Percentiles rank a stretch among this genome's conserved stretches.
Evolutionary conservation across 2,888 invertebrate species (phyloP).

Genomic region (Vesta saturnalis): DNA sequence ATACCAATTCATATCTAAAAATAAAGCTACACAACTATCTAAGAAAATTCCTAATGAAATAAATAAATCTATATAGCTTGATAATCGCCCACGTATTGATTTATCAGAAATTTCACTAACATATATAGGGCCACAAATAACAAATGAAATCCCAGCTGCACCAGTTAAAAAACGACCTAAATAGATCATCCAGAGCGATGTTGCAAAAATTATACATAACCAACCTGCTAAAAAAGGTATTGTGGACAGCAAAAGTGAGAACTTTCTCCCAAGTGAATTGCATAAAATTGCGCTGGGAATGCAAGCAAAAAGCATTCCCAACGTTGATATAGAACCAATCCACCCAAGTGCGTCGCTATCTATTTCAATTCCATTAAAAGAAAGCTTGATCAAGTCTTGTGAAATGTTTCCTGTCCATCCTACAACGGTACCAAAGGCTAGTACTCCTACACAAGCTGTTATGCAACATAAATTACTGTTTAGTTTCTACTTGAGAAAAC

Average conservation of each 20-base stretch:
- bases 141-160: slow-evolving; percentile 80
- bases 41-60: slow-evolving; percentile 84
- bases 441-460: slow-evolving; percentile 79
- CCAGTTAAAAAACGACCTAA: slow-evolving; percentile 77
- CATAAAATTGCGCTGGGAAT: slow-evolving; percentile 75
- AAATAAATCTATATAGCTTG: slow-evolving; percentile 89
- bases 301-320: slow-evolving; percentile 79
- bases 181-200: slow-evolving; percentile 70
- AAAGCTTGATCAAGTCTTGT: slow-evolving; percentile 61
- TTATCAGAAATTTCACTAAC: slow-evolving; percentile 88
- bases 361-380: slow-evolving; percentile 66
- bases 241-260: slow-evolving; percentile 71
- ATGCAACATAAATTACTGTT: slow-evolving; percentile 35
- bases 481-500: too few relatives aligned
- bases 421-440: slow-evolving; percentile 78
- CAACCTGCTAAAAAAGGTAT: slow-evolving; percentile 79
- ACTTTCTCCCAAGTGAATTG: slow-evolving; percentile 78
- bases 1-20: slow-evolving; percentile 66
- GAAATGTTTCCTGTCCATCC: slow-evolving; percentile 84
- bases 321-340: slow-evolving; percentile 76
- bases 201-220: slow-evolving; percentile 72
- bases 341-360: slow-evolving; percentile 70
- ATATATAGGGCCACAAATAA: slow-evolving; percentile 85
- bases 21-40: slow-evolving; percentile 66
- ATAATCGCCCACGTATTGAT: slow-evolving; percentile 83